Base-by-base conservation (phyloP, 2,888 invertebrate genomes). In the Andrena camellia region DNA sequence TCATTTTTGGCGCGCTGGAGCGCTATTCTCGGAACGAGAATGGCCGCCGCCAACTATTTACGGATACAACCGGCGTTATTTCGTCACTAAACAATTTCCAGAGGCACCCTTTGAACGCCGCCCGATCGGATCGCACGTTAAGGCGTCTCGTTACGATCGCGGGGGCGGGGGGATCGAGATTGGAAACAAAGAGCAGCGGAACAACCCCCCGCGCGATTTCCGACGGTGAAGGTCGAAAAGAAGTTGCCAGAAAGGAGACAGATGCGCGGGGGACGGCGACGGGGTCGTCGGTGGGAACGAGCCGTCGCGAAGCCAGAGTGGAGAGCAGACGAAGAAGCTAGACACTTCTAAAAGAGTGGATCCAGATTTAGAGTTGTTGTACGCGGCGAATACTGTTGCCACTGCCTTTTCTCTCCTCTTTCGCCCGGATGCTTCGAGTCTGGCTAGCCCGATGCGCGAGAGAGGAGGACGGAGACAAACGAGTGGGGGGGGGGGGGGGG, bases 51-150 rank as follows among this genome's bases (percentile, higher is more conserved):
- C 75, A 85, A 84, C 86, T 91, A 91, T 91, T 91, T 91, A 90
- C 90, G 91, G 91, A 91, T 80, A 86, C 88, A 84, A 84, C 85
- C 60, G 72, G 63, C 81, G 77, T 75, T 88, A 89, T 91, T 92
- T 92, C 92, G 90, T 92, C 91, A 92, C 91, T 90, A 91, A 90
- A 90, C 88, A 87, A 89, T 89, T 89, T 89, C 88, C 78, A 72
- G 76, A 64, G 74, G 72, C 81, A 76, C 78, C 85, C 86, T 87
- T 84, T 73, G 71, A 79, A 54, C 72, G 68, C 66, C 48, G 54
- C 59, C 64, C 62, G 42, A 23, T 33, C 57, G 8, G 23, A n/a
- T 20, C 29, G 42, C 26, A 29, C 13, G 0, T n/a, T 42, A 42
- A 42, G 42, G 42, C 4, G 42, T 23, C 50, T 3, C 20, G 20